phyloP scores from a whole-genome alignment of 2,888 invertebrate genomes.

The Agrotis clavis region DNA sequence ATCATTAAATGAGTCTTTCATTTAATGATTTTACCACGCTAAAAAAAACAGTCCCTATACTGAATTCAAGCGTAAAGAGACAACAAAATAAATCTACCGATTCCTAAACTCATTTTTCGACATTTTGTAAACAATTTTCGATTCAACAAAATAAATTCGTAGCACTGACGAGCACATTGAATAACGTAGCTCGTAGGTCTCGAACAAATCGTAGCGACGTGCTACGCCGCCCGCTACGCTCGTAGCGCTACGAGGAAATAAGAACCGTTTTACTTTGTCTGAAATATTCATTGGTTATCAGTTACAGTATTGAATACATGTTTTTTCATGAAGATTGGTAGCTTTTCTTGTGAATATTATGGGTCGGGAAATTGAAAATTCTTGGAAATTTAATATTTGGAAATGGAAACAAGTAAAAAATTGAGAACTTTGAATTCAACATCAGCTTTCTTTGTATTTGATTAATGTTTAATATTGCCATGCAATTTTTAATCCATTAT shows the following conservation, averaged over 20 bases:
- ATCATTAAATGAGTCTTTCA: too few relatives aligned
- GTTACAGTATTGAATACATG: slow-evolving; percentile 42
- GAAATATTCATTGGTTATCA: slow-evolving; percentile 61
- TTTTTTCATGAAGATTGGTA: slow-evolving; percentile 48
- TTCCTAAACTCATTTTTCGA: slow-evolving; percentile 2
- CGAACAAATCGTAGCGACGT: slow-evolving; percentile 58
- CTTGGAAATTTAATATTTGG: slow-evolving; percentile 4
- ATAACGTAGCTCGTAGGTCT: slow-evolving; percentile 35
- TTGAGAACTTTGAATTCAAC: too few relatives aligned
- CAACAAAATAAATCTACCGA: not conserved
- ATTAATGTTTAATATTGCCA: too few relatives aligned
- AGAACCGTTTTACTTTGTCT: slow-evolving; percentile 19
- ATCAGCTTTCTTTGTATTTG: not conserved
- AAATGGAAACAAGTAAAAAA: not conserved
- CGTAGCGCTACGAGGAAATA: slow-evolving; percentile 55
- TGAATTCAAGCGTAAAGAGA: not conserved
- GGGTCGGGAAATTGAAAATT: not conserved
- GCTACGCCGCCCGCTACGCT: slow-evolving; percentile 52
- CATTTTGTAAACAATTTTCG: slow-evolving; percentile 28
- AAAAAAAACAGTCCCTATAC: not conserved
- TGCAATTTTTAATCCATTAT: too few relatives aligned
- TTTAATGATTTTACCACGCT: too few relatives aligned
- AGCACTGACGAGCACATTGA: slow-evolving; percentile 31
- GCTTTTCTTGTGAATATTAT: slow-evolving; percentile 18
- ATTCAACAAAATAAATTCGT: slow-evolving; percentile 43